These are phyloP conservation scores for Drosophila sturtevanti DNA, from an alignment of 1,140 invertebrate genomes.

Conservation along the genomic window DNA sequence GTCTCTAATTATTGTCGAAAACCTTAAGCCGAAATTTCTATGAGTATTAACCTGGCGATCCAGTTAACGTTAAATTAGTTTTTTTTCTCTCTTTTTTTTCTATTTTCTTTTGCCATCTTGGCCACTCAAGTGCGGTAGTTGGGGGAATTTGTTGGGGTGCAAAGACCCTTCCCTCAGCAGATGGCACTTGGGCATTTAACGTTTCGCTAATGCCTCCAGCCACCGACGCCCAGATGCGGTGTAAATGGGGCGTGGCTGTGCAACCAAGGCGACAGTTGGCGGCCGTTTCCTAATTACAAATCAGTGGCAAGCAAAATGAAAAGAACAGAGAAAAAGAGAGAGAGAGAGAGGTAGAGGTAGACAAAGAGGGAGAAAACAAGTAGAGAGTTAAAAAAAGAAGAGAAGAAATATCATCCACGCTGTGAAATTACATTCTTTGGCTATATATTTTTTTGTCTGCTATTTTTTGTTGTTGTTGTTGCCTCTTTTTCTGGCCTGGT, in stretches of 20 bases:
- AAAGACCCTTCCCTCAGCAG: conserved; percentile 22
- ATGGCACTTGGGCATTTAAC: conserved; percentile 80
- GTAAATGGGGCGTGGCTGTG: conserved; percentile 68
- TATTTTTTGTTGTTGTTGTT: conserved; percentile 39
- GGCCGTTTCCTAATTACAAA: conserved; percentile 82
- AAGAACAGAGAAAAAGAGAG: conserved; percentile 34
- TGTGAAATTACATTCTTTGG: conserved; percentile 68
- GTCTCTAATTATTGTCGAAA: too few relatives aligned
- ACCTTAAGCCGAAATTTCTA: neutral
- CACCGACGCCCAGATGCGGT: conserved; percentile 43
- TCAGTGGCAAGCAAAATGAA: conserved; percentile 59
- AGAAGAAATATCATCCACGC: conserved; percentile 38
- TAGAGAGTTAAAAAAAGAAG: conserved; percentile 18
- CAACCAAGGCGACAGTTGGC: conserved; percentile 77
- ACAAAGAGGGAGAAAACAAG: conserved; percentile 26
- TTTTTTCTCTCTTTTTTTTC: too few relatives aligned
- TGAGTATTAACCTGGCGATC: neutral
- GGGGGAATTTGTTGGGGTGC: neutral
- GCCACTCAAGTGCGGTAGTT: conserved; percentile 25
- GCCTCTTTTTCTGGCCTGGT: conserved; percentile 59
- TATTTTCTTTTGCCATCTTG: conserved; percentile 4
- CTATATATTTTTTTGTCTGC: conserved; percentile 23
- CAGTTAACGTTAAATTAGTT: neutral
- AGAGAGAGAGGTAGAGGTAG: too few relatives aligned
- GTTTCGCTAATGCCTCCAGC: conserved; percentile 73